Percentiles rank a stretch among this genome's conserved stretches.
These are phyloP conservation scores for Danio aesculapii DNA, from an alignment of 2,797 vertebrate genomes.

Conservation along the genomic window DNA sequence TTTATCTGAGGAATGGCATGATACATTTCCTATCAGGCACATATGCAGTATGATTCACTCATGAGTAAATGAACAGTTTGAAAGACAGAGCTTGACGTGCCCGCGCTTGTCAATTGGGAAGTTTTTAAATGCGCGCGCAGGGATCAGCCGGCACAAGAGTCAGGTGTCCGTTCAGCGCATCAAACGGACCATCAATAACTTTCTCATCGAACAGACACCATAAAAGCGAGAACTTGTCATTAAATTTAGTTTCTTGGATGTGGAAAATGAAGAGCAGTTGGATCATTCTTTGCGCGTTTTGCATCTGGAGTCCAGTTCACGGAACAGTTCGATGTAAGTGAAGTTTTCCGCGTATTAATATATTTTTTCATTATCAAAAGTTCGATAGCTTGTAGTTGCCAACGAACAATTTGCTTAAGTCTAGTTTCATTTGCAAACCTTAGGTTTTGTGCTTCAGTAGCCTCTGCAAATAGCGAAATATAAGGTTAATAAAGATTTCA, in stretches of 20 bases:
- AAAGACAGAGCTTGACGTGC: slow-evolving; percentile 61
- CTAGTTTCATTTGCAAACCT: too few relatives aligned
- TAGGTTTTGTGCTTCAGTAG: too few relatives aligned
- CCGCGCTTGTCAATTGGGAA: slow-evolving; percentile 67
- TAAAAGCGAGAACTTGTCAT: not conserved
- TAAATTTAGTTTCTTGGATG: not conserved
- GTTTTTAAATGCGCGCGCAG: slow-evolving; percentile 64
- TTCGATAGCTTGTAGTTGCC: too few relatives aligned
- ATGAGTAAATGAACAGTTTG: slow-evolving; percentile 57
- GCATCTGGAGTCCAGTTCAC: slow-evolving; percentile 55
- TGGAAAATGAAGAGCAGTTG: slow-evolving; percentile 67
- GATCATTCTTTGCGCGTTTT: slow-evolving; percentile 64
- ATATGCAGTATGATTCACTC: slow-evolving; percentile 61
- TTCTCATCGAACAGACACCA: not conserved
- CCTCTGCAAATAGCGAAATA: too few relatives aligned
- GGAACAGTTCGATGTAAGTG: slow-evolving; percentile 62
- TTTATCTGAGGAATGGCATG: slow-evolving; percentile 28
- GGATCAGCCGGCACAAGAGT: slow-evolving; percentile 32
- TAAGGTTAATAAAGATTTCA: too few relatives aligned
- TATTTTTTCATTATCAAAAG: not conserved
- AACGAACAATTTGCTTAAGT: too few relatives aligned
- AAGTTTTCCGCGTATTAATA: slow-evolving; percentile 46
- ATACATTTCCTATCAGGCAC: slow-evolving; percentile 45
- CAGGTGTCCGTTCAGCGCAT: slow-evolving; percentile 16
- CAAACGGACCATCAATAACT: not conserved